phyloP scores from a whole-genome alignment of 2,888 invertebrate species.

The Thumatha senex region DNA sequence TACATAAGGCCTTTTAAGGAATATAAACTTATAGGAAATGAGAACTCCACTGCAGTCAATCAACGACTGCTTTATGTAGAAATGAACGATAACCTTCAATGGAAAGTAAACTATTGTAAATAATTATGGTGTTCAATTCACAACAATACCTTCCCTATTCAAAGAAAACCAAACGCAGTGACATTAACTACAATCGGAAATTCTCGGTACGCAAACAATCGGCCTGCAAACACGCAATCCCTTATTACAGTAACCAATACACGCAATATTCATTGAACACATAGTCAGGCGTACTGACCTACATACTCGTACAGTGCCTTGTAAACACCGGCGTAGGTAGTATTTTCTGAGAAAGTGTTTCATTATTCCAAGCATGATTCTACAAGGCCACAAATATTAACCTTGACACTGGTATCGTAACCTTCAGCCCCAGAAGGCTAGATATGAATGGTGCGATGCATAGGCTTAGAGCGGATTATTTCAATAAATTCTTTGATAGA shows the following conservation, averaged over 20 bases:
- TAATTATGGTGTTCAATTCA: too few species aligned
- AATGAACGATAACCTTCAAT: too few species aligned
- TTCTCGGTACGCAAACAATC: not conserved
- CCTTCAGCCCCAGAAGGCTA: conserved; percentile 23
- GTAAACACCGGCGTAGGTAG: conserved; percentile 1
- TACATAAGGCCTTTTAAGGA: too few species aligned
- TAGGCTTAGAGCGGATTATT: conserved; percentile 10
- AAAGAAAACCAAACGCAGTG: too few species aligned
- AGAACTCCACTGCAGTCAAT: too few species aligned
- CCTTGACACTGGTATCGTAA: conserved; percentile 38
- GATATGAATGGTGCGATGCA: conserved; percentile 6
- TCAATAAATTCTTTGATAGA: too few species aligned
- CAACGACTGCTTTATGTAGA: too few species aligned
- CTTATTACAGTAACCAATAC: too few species aligned
- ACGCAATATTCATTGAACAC: not conserved
- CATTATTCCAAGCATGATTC: conserved; percentile 33
- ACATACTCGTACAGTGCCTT: not conserved
- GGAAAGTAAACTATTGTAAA: too few species aligned
- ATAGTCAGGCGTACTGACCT: not conserved
- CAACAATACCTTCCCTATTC: too few species aligned
- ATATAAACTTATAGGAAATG: too few species aligned
- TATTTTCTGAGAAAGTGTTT: conserved; percentile 24
- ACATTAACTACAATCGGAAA: not conserved
- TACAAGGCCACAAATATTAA: conserved; percentile 33
- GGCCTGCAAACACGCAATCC: not conserved